Evolutionary conservation across 2,797 vertebrate species (phyloP).

Genomic region (Myripristis murdjan): DNA sequence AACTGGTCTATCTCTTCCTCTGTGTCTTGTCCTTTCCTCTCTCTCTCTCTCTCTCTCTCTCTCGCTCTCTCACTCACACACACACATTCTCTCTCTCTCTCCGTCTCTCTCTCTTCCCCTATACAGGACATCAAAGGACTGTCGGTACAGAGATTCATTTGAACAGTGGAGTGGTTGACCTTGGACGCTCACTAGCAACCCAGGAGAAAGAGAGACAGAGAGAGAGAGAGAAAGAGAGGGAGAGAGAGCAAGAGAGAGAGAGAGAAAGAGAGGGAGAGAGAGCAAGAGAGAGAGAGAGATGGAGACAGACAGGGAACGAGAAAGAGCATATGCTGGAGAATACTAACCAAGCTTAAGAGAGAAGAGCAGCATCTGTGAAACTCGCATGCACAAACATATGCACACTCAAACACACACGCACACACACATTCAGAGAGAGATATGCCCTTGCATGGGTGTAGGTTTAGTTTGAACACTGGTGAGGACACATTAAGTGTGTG

Average conservation of each 20-base stretch:
- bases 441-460: too few species aligned
- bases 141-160: constrained; percentile 64
- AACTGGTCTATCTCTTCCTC: too few species aligned
- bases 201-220: constrained; percentile 40
- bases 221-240: background rate
- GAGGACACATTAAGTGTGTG: too few species aligned
- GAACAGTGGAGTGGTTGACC: constrained; percentile 71
- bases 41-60: background rate
- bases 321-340: constrained; percentile 38
- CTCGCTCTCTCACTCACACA: background rate
- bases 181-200: constrained; percentile 69
- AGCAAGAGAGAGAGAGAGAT: too few species aligned
- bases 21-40: too few species aligned
- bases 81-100: background rate
- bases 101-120: background rate
- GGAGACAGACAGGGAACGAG: too few species aligned
- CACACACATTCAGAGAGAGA: constrained; percentile 2
- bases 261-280: too few species aligned
- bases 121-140: constrained; percentile 68
- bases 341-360: constrained; percentile 37
- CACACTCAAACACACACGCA: constrained; percentile 3
- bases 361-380: background rate
- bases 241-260: background rate
- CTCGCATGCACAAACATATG: background rate
- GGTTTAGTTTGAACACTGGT: too few species aligned